These are phyloP conservation scores for Philaethria dido DNA, from an alignment of 2,888 invertebrate genomes.

Conservation along the genomic window DNA sequence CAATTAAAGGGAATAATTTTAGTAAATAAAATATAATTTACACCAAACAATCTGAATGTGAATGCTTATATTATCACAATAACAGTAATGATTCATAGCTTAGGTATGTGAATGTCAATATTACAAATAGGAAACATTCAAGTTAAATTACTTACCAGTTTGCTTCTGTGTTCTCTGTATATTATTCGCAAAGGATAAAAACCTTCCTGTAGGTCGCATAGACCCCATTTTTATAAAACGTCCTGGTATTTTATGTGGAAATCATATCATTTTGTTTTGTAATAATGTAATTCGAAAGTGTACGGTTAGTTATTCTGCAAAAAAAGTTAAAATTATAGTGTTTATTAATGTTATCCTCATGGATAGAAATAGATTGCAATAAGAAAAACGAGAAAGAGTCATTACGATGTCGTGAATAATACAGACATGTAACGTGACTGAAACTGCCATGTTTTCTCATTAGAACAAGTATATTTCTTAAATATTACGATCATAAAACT, in stretches of 20 bases:
- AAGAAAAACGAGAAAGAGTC: constrained; percentile 57
- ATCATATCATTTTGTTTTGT: constrained; percentile 53
- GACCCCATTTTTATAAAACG: constrained; percentile 79
- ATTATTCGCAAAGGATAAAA: constrained; percentile 84
- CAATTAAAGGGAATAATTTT: neutral
- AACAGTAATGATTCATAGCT: constrained; percentile 58
- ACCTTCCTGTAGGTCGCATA: constrained; percentile 85
- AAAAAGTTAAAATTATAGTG: constrained; percentile 53
- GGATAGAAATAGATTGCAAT: constrained; percentile 68
- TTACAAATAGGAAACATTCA: constrained; percentile 10
- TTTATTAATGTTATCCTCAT: constrained; percentile 56
- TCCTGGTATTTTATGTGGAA: constrained; percentile 53
- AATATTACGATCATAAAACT: constrained; percentile 1
- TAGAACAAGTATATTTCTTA: neutral
- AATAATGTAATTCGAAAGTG: constrained; percentile 46
- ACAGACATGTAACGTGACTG: constrained; percentile 44
- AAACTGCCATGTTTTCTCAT: constrained; percentile 20
- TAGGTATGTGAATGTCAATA: constrained; percentile 51
- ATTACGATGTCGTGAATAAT: constrained; percentile 44
- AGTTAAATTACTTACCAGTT: constrained; percentile 35
- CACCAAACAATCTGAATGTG: neutral
- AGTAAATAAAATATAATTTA: neutral
- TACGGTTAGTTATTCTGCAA: constrained; percentile 64
- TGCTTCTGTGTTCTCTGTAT: constrained; percentile 83
- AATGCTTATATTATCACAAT: constrained; percentile 37